A percentile compares a stretch with the other conserved stretches of the same genome.
Conservation (phyloP, 2,113 vertebrate species). For the Serinus canaria region DNA sequence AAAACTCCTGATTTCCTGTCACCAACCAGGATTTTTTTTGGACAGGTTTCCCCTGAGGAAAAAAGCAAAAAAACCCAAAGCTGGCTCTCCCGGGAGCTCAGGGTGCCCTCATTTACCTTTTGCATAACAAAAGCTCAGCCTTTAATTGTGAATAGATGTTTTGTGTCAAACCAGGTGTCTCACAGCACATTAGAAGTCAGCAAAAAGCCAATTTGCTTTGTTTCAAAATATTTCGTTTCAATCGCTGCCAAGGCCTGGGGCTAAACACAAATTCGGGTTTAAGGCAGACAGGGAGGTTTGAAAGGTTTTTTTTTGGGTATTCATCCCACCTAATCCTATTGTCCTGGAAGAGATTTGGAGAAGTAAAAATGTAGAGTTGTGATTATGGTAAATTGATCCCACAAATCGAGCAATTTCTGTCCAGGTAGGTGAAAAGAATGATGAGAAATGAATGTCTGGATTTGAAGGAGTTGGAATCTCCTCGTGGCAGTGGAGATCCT, state of each 20-base stretch:
- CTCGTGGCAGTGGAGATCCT: background rate
- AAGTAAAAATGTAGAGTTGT: background rate
- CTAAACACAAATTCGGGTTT: conserved; percentile 58
- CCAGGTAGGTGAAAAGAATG: background rate
- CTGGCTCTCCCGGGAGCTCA: conserved; percentile 42
- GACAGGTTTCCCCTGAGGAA: background rate
- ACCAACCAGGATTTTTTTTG: background rate
- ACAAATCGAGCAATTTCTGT: background rate
- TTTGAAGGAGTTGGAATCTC: background rate
- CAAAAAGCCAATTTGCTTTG: conserved; percentile 71
- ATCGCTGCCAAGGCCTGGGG: conserved; percentile 70
- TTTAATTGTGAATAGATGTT: conserved; percentile 63
- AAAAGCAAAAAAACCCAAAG: background rate
- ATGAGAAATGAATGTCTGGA: background rate
- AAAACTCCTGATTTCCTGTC: conserved; percentile 6
- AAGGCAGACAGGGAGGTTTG: conserved; percentile 33
- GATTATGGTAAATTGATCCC: background rate
- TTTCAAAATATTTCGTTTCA: conserved; percentile 74
- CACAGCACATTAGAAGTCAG: conserved; percentile 62
- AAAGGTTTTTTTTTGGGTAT: background rate
- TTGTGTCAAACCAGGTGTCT: conserved; percentile 74
- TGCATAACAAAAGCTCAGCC: conserved; percentile 65
- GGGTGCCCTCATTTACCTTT: conserved; percentile 63
- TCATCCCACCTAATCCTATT: conserved; percentile 39
- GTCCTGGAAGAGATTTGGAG: conserved; percentile 45